Percentiles rank a stretch among this genome's conserved stretches.
phyloP scores from a whole-genome alignment of 2,888 invertebrate species.

The Alviniconcha strummeri region DNA sequence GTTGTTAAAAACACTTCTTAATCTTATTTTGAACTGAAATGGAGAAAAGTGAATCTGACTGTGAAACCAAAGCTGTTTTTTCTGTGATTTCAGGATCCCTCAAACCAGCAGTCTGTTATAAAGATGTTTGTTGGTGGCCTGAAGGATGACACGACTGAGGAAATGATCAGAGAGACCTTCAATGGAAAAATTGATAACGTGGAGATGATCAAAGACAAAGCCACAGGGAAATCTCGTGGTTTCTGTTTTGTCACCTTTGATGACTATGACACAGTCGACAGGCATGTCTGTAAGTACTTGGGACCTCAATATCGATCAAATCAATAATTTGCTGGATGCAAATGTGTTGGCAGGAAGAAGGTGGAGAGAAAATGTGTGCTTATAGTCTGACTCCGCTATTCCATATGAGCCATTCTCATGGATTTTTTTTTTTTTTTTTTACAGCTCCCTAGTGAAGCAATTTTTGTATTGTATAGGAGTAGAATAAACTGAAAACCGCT shows the following conservation, averaged over 20 bases:
- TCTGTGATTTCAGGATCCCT: conserved; percentile 39
- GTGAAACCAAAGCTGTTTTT: too few species aligned
- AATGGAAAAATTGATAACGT: conserved; percentile 89
- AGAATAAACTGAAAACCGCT: too few species aligned
- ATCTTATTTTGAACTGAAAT: too few species aligned
- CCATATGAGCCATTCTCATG: too few species aligned
- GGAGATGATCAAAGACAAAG: conserved; percentile 92
- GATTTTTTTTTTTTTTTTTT: too few species aligned
- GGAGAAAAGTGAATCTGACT: too few species aligned
- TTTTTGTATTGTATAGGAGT: too few species aligned
- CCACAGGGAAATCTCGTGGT: conserved; percentile 93
- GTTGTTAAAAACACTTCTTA: too few species aligned
- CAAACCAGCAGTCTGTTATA: conserved; percentile 90
- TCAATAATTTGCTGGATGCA: neutral
- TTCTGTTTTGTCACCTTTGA: conserved; percentile 98
- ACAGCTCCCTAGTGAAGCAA: too few species aligned
- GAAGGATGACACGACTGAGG: conserved; percentile 93
- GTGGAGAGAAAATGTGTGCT: neutral
- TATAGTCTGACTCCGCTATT: too few species aligned
- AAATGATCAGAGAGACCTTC: conserved; percentile 79
- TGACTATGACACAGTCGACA: conserved; percentile 97
- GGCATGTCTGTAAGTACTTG: conserved; percentile 88
- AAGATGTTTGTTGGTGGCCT: conserved; percentile 95
- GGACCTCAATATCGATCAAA: too few species aligned
- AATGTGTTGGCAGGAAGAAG: neutral